Base-by-base conservation (phyloP, 2,888 invertebrate species). In the Cerastoderma edule region DNA sequence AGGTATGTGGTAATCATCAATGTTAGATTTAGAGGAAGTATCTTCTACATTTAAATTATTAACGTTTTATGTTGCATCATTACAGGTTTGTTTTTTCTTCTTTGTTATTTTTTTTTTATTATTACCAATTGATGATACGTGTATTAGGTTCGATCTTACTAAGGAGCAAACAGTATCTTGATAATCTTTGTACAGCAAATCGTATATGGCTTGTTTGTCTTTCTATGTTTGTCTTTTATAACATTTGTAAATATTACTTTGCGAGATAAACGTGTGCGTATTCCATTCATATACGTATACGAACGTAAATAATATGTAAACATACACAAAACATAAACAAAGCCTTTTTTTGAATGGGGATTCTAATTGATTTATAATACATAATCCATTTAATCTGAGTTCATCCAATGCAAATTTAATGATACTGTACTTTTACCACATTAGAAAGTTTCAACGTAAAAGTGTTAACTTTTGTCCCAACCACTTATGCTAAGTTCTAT, bases 1-100 rank as follows among this genome's bases (percentile, higher is more conserved):
- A 80, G 88, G 88, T 88, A 75, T 32, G 10, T 13, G 16, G 16
- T 39, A 10, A 39, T 16, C 19, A 13, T 4, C 46, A 3, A 46
- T 46, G 19, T 22, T 46, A 46, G 4, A 6, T 46, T 13, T 39
- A 39, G 16, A 39, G 39, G 39, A 8, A 39, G 39, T 10, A 39
- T 10, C 16, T 39, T 10, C 16, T 8, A 39, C 39, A 16, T 10
- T 16, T 8, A 16, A 39, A 39, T 10, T 16, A 16, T 39, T 16
- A 10, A 39, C 8, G 39, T 39, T 39, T 39, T 39, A 39, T 39
- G 8, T 39, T 8, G 8, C 39, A 10, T 39, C 16, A 10, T 16
- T 16, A n/a, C n/a, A n/a, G n/a, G n/a, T n/a, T n/a, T n/a, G n/a
- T n/a, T n/a, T n/a, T n/a, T n/a, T n/a, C n/a, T n/a, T n/a, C n/a